Evolutionary conservation across 2,113 vertebrate genomes (phyloP).

Genomic region (Hippocampus mohnikei): DNA sequence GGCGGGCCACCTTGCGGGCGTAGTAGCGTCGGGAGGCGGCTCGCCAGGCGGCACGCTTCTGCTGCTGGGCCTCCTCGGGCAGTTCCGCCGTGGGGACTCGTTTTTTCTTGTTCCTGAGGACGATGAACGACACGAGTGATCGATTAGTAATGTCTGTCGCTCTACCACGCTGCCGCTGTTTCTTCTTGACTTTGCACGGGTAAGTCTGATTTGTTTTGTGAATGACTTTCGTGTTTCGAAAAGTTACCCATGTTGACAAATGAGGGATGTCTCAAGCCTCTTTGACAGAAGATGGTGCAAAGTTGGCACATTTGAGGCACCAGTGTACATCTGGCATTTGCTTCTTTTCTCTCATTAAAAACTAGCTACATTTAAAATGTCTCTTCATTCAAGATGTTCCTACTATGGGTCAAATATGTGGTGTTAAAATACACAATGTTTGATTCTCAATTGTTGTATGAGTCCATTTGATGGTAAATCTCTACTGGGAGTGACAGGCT

Average conservation of each 20-base stretch:
- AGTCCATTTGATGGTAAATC: too few relatives aligned
- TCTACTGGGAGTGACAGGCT: too few relatives aligned
- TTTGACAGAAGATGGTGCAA: neutral
- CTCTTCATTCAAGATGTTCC: too few relatives aligned
- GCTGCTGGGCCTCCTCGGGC: conserved; percentile 57
- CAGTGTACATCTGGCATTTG: neutral
- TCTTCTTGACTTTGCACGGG: neutral
- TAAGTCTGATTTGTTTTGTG: neutral
- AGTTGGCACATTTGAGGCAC: neutral
- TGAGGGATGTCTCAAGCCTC: neutral
- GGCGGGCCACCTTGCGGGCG: conserved; percentile 63
- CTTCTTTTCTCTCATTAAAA: too few relatives aligned
- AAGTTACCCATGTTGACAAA: neutral
- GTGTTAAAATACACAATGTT: too few relatives aligned
- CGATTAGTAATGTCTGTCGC: neutral
- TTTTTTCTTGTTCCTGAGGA: conserved; percentile 47
- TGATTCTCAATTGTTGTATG: too few relatives aligned
- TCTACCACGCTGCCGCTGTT: neutral
- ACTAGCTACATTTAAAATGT: too few relatives aligned
- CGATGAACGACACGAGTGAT: neutral
- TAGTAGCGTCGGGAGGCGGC: conserved; percentile 65
- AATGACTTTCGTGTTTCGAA: neutral
- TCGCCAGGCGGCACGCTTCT: conserved; percentile 63
- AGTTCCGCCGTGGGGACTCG: conserved; percentile 35
- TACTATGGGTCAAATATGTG: too few relatives aligned